phyloP scores from a whole-genome alignment of 2,888 invertebrate species.

The Ophioninae sp. region DNA sequence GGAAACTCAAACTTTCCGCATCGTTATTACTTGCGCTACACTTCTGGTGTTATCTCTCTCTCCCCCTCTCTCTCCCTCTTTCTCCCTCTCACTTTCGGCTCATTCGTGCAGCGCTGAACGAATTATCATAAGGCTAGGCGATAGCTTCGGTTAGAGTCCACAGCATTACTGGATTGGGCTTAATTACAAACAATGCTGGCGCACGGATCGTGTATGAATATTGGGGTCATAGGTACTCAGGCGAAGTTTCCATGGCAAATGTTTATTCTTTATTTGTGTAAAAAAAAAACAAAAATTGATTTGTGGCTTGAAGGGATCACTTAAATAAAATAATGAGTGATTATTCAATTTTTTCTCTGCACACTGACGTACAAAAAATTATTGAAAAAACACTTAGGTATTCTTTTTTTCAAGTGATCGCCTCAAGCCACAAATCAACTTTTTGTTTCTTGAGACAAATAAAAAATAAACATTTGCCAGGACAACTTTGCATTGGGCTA shows the following conservation, averaged over 20 bases:
- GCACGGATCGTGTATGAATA: not conserved
- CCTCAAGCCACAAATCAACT: too few relatives aligned
- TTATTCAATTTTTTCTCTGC: too few relatives aligned
- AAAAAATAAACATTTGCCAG: too few relatives aligned
- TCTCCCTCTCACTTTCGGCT: not conserved
- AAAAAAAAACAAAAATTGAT: too few relatives aligned
- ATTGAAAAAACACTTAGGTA: too few relatives aligned
- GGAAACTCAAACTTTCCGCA: conserved; percentile 22
- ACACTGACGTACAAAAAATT: too few relatives aligned
- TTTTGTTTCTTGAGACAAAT: too few relatives aligned
- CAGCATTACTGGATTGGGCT: not conserved
- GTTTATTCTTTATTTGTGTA: not conserved
- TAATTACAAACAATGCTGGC: not conserved
- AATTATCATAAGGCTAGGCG: not conserved
- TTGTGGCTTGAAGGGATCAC: too few relatives aligned
- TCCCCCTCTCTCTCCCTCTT: not conserved
- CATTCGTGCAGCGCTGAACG: not conserved
- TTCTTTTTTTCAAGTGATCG: too few relatives aligned
- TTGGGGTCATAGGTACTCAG: not conserved
- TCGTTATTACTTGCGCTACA: not conserved
- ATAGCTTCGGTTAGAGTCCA: not conserved
- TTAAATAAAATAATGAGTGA: too few relatives aligned
- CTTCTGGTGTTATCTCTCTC: not conserved
- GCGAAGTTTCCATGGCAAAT: not conserved
- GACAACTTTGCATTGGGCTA: too few relatives aligned